Percentiles rank a stretch among this genome's conserved stretches.
Conservation (phyloP, 1,140 invertebrate species). For the Callitettix versicolor region DNA sequence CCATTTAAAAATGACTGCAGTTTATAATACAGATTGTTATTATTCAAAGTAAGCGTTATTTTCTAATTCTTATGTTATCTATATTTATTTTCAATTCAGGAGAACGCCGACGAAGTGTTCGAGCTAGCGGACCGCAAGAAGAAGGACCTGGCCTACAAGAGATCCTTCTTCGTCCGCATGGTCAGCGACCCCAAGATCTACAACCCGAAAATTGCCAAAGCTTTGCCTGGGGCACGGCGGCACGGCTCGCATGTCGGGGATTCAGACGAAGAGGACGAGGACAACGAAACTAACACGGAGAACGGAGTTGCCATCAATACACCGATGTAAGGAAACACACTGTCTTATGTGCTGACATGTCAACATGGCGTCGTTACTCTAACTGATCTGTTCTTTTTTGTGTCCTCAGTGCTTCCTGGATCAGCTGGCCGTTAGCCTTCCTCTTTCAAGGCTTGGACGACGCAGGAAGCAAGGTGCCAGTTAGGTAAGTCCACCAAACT, state of each 20-base stretch:
- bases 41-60: too few species aligned
- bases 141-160: slow-evolving; percentile 70
- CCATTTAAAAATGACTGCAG: background rate
- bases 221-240: slow-evolving; percentile 43
- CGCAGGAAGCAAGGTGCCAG: slow-evolving; percentile 57
- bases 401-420: slow-evolving; percentile 57
- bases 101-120: slow-evolving; percentile 54
- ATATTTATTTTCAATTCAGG: slow-evolving; percentile 31
- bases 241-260: slow-evolving; percentile 24
- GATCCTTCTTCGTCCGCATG: slow-evolving; percentile 94
- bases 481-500: slow-evolving; percentile 61
- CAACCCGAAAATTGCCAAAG: slow-evolving; percentile 74
- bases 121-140: slow-evolving; percentile 55
- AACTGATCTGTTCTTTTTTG: slow-evolving; percentile 2
- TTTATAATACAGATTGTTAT: background rate
- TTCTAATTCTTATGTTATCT: too few species aligned
- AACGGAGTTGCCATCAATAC: slow-evolving; percentile 15
- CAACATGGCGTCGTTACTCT: background rate
- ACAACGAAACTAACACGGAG: slow-evolving; percentile 16
- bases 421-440: slow-evolving; percentile 80
- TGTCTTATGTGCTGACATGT: background rate
- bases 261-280: slow-evolving; percentile 22
- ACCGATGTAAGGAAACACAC: slow-evolving; percentile 18
- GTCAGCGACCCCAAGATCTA: slow-evolving; percentile 93
- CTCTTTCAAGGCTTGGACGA: slow-evolving; percentile 60